Evolutionary conservation across 2,888 invertebrate genomes (phyloP).

Genomic region (Beris morrisii): DNA sequence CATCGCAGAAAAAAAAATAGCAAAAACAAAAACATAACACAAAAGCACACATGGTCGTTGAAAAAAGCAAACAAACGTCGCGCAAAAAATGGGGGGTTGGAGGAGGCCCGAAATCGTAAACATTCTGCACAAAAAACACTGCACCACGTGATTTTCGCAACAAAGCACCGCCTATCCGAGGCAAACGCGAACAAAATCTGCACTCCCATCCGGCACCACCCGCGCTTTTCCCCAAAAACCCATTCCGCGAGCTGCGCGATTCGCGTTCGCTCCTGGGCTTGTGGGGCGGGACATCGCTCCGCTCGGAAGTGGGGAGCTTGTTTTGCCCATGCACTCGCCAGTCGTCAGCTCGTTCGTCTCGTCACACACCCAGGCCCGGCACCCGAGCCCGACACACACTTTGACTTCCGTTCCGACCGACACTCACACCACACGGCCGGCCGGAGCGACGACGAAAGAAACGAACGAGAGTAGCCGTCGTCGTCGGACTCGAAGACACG

Average conservation of each 20-base stretch:
- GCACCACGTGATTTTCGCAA: constrained; percentile 40
- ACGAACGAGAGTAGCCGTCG: background rate
- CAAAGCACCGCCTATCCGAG: constrained; percentile 35
- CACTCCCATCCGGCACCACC: constrained; percentile 17
- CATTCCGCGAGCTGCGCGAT: constrained; percentile 38
- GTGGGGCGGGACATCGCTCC: constrained; percentile 32
- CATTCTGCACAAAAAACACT: constrained; percentile 29
- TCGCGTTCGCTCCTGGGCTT: constrained; percentile 24
- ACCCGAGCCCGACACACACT: constrained; percentile 18
- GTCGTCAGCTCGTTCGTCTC: too few relatives aligned
- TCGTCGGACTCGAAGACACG: background rate
- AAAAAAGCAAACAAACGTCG: background rate
- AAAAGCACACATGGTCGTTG: constrained; percentile 1
- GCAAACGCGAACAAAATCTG: constrained; percentile 30
- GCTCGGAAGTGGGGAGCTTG: constrained; percentile 14
- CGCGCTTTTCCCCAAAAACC: constrained; percentile 1
- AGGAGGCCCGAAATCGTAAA: background rate
- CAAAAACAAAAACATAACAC: too few relatives aligned
- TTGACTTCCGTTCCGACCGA: constrained; percentile 15
- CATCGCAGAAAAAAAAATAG: too few relatives aligned
- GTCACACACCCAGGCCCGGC: background rate
- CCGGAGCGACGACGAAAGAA: background rate
- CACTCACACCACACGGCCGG: constrained; percentile 4
- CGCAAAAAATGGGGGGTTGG: background rate
- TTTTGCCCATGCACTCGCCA: too few relatives aligned